Conservation (phyloP, 1,140 invertebrate genomes). For the Scaptomyza pallida region DNA sequence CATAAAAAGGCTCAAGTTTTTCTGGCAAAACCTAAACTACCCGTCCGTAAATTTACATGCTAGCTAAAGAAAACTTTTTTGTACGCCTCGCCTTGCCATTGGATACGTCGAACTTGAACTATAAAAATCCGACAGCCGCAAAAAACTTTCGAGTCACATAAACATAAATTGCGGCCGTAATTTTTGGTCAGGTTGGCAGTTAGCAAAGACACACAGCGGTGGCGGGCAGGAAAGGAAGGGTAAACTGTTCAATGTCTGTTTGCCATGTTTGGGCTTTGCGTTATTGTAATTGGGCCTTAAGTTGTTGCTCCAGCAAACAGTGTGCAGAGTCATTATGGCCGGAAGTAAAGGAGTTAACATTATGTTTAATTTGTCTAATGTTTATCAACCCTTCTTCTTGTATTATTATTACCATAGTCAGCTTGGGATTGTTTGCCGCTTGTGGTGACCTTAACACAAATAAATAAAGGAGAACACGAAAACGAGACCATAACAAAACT, state of each 20-base stretch:
- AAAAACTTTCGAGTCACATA: constrained; percentile 77
- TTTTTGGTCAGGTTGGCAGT: constrained; percentile 62
- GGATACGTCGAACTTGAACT: constrained; percentile 73
- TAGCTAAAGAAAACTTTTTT: constrained; percentile 42
- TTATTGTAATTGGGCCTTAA: constrained; percentile 59
- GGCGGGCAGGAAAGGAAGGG: background rate
- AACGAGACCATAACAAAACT: constrained; percentile 17
- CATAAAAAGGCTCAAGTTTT: constrained; percentile 66
- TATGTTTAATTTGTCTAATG: constrained; percentile 78
- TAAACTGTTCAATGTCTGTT: constrained; percentile 21
- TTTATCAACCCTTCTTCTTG: constrained; percentile 55
- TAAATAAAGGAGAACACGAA: constrained; percentile 6
- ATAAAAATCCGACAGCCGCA: constrained; percentile 60
- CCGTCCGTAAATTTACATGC: constrained; percentile 70
- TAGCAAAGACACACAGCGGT: too few relatives aligned
- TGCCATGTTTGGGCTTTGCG: constrained; percentile 8
- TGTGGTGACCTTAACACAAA: constrained; percentile 5
- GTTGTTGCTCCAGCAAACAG: constrained; percentile 10
- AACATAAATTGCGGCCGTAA: constrained; percentile 80
- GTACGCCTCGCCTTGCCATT: too few relatives aligned
- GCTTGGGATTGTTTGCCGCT: background rate
- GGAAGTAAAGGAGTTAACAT: constrained; percentile 64
- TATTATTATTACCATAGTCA: constrained; percentile 16
- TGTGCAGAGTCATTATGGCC: too few relatives aligned
- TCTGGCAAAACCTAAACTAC: constrained; percentile 45